These are phyloP conservation scores for Cephus pulcher DNA, from an alignment of 2,888 invertebrate genomes.

Conservation along the genomic window DNA sequence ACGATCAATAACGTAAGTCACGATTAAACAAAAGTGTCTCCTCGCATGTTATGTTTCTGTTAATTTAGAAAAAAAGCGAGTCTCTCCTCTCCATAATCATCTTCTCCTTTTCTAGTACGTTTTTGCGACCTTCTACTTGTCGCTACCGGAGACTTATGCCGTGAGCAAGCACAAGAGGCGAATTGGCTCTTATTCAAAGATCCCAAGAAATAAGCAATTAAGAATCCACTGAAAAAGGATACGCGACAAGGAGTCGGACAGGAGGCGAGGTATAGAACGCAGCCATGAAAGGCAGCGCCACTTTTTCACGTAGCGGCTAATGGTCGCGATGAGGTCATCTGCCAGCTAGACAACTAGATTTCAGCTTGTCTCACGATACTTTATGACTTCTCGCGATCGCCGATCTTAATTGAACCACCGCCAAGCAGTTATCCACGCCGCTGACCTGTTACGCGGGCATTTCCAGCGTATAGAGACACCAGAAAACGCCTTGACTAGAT, in stretches of 20 bases:
- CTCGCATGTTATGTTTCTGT: neutral
- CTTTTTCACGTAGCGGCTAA: constrained; percentile 50
- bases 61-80: neutral
- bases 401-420: neutral
- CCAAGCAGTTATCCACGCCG: neutral
- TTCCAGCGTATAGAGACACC: neutral
- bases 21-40: neutral
- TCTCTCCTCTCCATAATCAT: neutral
- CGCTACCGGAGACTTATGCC: neutral
- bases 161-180: constrained; percentile 23
- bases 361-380: constrained; percentile 23
- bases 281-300: constrained; percentile 54
- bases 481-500: neutral
- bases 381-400: constrained; percentile 23
- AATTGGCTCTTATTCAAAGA: constrained; percentile 29
- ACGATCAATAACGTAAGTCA: neutral
- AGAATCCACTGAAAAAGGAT: constrained; percentile 51
- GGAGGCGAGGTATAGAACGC: constrained; percentile 24
- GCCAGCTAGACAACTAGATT: constrained; percentile 53
- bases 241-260: constrained; percentile 28
- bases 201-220: constrained; percentile 59
- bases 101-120: neutral
- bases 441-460: neutral
- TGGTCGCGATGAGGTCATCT: constrained; percentile 56
- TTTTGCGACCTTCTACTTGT: neutral